These are phyloP conservation scores for Sorex maritimensis DNA, from an alignment of 2,797 vertebrate genomes.

Conservation along the genomic window DNA sequence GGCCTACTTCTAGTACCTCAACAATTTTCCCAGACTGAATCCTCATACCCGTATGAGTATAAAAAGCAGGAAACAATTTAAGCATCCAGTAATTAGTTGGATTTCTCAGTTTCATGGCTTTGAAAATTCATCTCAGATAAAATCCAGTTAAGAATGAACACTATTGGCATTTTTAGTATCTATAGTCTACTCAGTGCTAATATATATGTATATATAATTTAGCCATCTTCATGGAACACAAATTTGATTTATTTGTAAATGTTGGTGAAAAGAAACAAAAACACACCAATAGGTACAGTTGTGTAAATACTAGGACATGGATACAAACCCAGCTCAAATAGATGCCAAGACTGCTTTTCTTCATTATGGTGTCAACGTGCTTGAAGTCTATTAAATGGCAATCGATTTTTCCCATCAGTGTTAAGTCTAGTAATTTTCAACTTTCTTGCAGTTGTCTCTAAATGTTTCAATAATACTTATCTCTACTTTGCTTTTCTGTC, in stretches of 20 bases:
- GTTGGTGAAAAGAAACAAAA: background rate
- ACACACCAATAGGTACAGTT: background rate
- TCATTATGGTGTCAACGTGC: background rate
- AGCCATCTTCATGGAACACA: background rate
- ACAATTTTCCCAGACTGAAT: background rate
- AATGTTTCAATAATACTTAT: too few relatives aligned
- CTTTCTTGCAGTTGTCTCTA: too few relatives aligned
- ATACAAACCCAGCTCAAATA: background rate
- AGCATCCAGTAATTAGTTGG: background rate
- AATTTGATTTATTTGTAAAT: background rate
- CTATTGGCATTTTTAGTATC: conserved; percentile 27
- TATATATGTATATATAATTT: background rate
- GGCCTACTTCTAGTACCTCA: background rate
- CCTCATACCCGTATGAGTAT: background rate
- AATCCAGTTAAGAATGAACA: conserved; percentile 6
- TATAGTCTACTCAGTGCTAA: background rate
- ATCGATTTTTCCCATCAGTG: background rate
- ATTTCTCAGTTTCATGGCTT: background rate
- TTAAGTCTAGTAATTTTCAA: background rate
- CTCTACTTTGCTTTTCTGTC: too few relatives aligned
- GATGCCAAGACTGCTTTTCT: background rate
- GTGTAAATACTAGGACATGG: background rate
- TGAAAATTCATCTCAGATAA: conserved; percentile 8
- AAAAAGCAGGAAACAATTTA: background rate
- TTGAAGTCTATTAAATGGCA: conserved; percentile 8